These are phyloP conservation scores for Lanius collurio DNA, from an alignment of 2,113 vertebrate species.

Conservation along the genomic window DNA sequence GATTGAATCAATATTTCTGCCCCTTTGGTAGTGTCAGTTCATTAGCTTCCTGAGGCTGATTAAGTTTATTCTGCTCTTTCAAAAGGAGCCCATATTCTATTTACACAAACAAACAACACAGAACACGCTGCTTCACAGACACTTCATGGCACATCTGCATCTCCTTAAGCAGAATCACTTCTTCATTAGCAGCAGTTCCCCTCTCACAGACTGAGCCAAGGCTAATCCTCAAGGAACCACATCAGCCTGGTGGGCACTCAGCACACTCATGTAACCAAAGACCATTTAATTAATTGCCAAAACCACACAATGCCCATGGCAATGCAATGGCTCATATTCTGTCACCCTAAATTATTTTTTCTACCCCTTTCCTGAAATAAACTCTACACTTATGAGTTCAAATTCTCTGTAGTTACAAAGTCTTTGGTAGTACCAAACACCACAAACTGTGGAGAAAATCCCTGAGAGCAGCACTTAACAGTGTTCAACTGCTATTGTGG, in stretches of 20 bases:
- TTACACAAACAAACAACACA: background rate
- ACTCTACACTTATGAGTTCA: background rate
- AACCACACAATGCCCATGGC: background rate
- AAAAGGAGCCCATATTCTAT: background rate
- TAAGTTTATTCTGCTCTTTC: background rate
- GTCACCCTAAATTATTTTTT: background rate
- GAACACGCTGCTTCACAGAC: background rate
- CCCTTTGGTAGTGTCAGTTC: background rate
- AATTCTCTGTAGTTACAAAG: background rate
- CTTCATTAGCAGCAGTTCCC: background rate
- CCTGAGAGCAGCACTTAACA: background rate
- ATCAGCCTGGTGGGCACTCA: background rate
- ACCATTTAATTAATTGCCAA: background rate
- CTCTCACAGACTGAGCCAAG: background rate
- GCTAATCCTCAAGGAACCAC: background rate
- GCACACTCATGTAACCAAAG: background rate
- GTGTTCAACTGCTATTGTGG: background rate
- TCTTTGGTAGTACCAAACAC: background rate
- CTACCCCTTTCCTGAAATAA: background rate
- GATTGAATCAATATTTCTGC: conserved; percentile 5
- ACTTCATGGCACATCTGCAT: background rate
- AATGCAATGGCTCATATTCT: background rate
- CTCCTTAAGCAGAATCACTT: background rate
- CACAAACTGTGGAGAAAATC: background rate
- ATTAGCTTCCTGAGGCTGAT: background rate